Evolutionary conservation across 2,797 vertebrate species (phyloP).

Genomic region (Sciurus vulgaris): DNA sequence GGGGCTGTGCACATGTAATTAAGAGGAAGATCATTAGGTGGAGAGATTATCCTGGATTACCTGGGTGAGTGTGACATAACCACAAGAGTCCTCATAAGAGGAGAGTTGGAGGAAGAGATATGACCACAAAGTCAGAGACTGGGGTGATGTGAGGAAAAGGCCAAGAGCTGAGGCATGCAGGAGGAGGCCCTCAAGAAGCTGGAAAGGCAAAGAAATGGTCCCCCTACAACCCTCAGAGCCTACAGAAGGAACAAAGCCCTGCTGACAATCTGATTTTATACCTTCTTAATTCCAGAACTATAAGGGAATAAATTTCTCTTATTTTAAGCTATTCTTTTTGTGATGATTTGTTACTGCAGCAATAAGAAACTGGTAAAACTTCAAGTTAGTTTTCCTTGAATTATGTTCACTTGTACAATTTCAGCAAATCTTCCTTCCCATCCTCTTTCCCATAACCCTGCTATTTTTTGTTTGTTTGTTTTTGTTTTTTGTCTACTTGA

Average conservation of each 20-base stretch:
- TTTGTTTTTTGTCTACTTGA: background rate
- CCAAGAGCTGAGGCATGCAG: background rate
- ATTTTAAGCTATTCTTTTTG: background rate
- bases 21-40: background rate
- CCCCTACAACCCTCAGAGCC: background rate
- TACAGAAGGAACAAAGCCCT: background rate
- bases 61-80: background rate
- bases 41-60: background rate
- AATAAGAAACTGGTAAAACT: background rate
- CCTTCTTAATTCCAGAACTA: background rate
- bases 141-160: background rate
- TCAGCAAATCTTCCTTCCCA: background rate
- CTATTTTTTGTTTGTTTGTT: too few relatives aligned
- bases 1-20: background rate
- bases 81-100: background rate
- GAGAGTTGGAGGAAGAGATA: background rate
- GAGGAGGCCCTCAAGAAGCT: background rate
- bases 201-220: background rate
- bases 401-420: background rate
- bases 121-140: background rate
- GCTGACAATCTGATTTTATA: background rate
- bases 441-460: background rate
- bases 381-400: background rate
- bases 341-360: background rate
- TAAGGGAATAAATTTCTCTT: background rate